Conservation (phyloP, 2,797 vertebrate genomes). For the Sebastes diploproa region DNA sequence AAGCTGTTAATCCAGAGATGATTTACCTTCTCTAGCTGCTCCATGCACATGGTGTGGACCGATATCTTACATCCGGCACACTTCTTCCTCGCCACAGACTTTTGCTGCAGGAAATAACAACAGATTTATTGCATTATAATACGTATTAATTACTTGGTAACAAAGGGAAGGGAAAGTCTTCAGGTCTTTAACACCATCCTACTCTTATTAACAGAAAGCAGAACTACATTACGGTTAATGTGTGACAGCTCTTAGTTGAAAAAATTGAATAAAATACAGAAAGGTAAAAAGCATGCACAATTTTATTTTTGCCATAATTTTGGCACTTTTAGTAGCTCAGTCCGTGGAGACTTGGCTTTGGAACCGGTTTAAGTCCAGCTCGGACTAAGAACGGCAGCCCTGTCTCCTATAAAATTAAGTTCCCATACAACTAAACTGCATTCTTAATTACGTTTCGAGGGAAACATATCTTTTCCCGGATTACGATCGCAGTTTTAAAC, state of each 20-base stretch:
- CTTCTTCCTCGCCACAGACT: conserved; percentile 91
- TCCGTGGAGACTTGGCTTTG: no score
- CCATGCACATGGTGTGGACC: conserved; percentile 92
- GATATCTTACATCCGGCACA: conserved; percentile 97
- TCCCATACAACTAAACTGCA: no score
- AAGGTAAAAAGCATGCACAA: no score
- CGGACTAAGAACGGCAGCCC: no score
- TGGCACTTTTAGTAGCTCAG: no score
- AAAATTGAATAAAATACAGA: no score
- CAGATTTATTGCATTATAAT: not conserved
- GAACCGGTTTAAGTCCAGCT: no score
- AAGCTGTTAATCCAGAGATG: not conserved
- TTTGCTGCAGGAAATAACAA: conserved; percentile 83
- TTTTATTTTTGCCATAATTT: no score
- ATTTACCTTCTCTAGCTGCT: conserved; percentile 94
- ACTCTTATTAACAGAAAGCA: not conserved
- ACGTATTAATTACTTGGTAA: not conserved
- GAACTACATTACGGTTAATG: no score
- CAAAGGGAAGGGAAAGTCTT: not conserved
- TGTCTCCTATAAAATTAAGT: not conserved
- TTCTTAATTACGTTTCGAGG: no score
- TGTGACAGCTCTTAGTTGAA: no score
- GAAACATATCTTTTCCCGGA: not conserved
- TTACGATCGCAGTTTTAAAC: not conserved
- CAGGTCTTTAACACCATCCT: not conserved